A percentile compares a stretch with the other conserved stretches of the same genome.
These are phyloP conservation scores for Rhineura floridana DNA, from an alignment of 2,113 vertebrate species.

Conservation along the genomic window DNA sequence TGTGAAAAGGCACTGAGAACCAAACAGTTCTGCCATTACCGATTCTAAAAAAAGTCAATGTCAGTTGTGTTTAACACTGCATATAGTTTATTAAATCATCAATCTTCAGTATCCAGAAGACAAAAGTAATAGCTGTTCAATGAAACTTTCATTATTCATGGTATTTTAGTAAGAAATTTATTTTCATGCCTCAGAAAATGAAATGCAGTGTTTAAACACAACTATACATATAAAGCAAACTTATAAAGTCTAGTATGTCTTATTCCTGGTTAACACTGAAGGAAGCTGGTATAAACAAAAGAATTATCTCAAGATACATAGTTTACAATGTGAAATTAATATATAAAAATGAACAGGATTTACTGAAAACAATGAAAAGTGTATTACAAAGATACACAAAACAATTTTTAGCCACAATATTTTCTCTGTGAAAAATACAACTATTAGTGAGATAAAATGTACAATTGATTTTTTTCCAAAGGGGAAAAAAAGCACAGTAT, in stretches of 20 bases:
- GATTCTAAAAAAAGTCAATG: constrained; percentile 68
- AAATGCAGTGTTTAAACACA: constrained; percentile 85
- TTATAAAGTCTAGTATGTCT: constrained; percentile 80
- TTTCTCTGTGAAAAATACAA: constrained; percentile 97
- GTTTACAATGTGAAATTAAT: constrained; percentile 85
- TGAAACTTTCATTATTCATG: constrained; percentile 75
- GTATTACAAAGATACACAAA: constrained; percentile 87
- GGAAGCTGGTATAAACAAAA: constrained; percentile 81
- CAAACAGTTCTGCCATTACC: constrained; percentile 75
- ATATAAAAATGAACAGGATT: constrained; percentile 84
- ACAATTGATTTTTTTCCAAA: constrained; percentile 77
- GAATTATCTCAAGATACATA: constrained; percentile 79
- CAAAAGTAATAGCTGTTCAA: constrained; percentile 68
- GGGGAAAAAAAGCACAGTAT: constrained; percentile 77
- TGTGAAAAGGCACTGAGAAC: constrained; percentile 78
- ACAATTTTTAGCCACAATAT: constrained; percentile 87
- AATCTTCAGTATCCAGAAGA: constrained; percentile 59
- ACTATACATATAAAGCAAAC: constrained; percentile 84
- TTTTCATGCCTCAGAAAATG: constrained; percentile 85
- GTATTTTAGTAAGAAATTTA: constrained; percentile 87
- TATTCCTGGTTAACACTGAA: constrained; percentile 83
- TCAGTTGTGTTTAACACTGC: constrained; percentile 80
- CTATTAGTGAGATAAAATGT: constrained; percentile 92
- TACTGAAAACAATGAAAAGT: constrained; percentile 82
- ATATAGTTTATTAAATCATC: constrained; percentile 62